phyloP scores from a whole-genome alignment of 2,113 vertebrate species.

The Pelecanus crispus region DNA sequence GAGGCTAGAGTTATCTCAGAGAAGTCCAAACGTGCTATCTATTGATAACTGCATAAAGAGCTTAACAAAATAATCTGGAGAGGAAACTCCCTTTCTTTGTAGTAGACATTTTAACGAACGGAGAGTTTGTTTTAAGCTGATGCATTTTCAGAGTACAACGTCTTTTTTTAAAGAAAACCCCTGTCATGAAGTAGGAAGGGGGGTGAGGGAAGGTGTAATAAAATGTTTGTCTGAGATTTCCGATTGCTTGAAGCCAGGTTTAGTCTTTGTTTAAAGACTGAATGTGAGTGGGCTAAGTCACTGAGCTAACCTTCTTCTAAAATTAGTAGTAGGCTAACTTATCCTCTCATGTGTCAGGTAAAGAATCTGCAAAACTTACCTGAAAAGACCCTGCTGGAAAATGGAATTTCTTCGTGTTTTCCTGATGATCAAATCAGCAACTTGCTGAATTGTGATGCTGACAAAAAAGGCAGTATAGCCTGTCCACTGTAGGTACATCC shows the following conservation, averaged over 20 bases:
- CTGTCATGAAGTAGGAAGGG: not conserved
- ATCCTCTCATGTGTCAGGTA: accelerated
- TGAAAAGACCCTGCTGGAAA: constrained; percentile 78
- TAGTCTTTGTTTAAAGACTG: not conserved
- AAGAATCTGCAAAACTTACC: constrained; percentile 13
- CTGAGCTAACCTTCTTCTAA: not conserved
- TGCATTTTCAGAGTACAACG: not conserved
- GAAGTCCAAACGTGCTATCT: not conserved
- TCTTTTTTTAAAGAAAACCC: not conserved
- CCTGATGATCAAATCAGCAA: constrained; percentile 80
- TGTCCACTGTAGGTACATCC: constrained; percentile 69
- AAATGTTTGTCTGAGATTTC: not conserved
- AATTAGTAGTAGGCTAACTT: not conserved
- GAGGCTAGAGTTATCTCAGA: not conserved
- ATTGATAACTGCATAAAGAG: not conserved
- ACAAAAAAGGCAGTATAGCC: constrained; percentile 81
- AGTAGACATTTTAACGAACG: not conserved
- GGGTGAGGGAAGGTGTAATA: not conserved
- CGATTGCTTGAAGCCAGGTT: not conserved
- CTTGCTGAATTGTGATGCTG: constrained; percentile 78
- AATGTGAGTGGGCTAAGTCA: not conserved
- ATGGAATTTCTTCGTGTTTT: constrained; percentile 80
- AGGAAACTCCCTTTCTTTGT: not conserved
- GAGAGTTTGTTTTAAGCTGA: not conserved
- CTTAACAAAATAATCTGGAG: not conserved